These are phyloP conservation scores for Haliclona indistincta DNA, from an alignment of 37 sponge, comb jelly and placozoan species.

Conservation along the genomic window DNA sequence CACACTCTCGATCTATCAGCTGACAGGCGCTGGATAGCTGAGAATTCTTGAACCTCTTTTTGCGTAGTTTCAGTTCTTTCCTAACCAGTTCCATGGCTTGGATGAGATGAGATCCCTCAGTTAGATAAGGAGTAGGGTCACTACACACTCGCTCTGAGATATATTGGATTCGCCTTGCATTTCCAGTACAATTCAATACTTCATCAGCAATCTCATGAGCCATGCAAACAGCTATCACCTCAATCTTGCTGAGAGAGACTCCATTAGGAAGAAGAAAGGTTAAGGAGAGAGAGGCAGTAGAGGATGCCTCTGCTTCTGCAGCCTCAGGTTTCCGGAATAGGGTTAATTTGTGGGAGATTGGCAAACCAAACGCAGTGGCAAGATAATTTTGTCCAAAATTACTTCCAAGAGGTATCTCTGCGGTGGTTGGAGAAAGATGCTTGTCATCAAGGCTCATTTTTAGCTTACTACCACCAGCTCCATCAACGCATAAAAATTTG, in stretches of 20 bases:
- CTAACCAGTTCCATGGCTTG: constrained; percentile 35
- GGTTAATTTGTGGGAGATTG: constrained; percentile 41
- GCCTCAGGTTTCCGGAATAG: constrained; percentile 3
- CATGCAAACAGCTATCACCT: constrained; percentile 53
- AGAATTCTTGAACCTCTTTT: not conserved
- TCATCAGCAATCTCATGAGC: constrained; percentile 64
- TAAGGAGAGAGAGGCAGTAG: not conserved
- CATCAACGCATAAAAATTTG: constrained; percentile 71
- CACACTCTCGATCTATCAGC: constrained; percentile 8
- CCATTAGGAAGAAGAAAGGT: constrained; percentile 66
- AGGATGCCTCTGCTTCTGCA: not conserved
- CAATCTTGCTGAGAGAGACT: constrained; percentile 33
- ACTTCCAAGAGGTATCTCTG: constrained; percentile 74
- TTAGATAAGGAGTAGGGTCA: not conserved
- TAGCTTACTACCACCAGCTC: constrained; percentile 42
- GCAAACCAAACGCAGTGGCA: constrained; percentile 40
- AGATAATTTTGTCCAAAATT: constrained; percentile 78
- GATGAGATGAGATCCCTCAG: not conserved
- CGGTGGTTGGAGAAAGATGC: constrained; percentile 12
- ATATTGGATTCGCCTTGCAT: constrained; percentile 18
- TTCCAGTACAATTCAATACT: constrained; percentile 45
- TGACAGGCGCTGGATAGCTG: not conserved
- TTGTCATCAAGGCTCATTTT: constrained; percentile 71
- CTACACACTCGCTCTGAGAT: constrained; percentile 11
- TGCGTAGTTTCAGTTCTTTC: constrained; percentile 26